Evolutionary conservation across 2,113 vertebrate species (phyloP).

Genomic region (Syrrhaptes paradoxus): DNA sequence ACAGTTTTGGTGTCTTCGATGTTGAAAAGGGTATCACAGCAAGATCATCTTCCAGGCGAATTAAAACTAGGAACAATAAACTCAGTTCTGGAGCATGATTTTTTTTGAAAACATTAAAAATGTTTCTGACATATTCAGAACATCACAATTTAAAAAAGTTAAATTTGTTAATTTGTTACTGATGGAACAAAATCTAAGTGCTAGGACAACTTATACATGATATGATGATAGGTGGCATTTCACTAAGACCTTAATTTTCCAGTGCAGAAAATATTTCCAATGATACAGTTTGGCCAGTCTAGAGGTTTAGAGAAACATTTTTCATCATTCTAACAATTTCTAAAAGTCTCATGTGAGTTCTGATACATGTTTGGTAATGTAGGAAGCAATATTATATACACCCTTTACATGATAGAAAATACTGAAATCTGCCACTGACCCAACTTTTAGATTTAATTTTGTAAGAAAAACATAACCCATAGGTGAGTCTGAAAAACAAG

Average conservation of each 20-base stretch:
- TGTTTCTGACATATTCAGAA: background rate
- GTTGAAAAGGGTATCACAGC: background rate
- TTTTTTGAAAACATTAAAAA: background rate
- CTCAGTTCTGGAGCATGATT: background rate
- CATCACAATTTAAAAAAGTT: background rate
- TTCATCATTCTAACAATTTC: background rate
- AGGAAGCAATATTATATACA: background rate
- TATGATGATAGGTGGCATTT: background rate
- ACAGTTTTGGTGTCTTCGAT: background rate
- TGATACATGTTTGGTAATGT: background rate
- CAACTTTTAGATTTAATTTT: background rate
- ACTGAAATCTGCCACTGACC: background rate
- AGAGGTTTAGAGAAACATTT: background rate
- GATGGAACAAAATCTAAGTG: background rate
- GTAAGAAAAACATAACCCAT: background rate
- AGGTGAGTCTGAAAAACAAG: background rate
- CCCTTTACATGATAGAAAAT: background rate
- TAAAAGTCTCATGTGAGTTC: background rate
- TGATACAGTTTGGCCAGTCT: fast-evolving
- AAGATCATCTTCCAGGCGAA: background rate
- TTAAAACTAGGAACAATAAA: background rate
- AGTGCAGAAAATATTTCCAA: background rate
- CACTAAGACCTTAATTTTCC: background rate
- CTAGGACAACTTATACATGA: background rate
- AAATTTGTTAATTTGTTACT: too few relatives aligned